phyloP scores from a whole-genome alignment of 2,113 vertebrate genomes.

The Oreocharis arfaki region DNA sequence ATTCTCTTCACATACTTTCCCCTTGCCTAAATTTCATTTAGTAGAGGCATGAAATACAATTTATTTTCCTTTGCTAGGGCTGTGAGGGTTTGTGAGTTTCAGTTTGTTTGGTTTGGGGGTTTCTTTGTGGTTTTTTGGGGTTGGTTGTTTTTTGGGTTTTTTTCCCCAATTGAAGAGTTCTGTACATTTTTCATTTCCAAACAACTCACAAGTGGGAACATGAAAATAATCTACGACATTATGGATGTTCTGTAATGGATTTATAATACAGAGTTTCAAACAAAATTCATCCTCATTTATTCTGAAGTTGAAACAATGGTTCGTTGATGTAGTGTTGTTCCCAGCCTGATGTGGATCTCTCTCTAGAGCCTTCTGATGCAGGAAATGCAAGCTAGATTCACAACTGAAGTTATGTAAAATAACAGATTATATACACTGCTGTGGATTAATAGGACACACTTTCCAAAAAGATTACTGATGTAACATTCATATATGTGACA shows the following conservation, averaged over 20 bases:
- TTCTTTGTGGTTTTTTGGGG: neutral
- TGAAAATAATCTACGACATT: neutral
- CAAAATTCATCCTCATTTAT: neutral
- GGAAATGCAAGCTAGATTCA: neutral
- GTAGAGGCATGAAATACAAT: neutral
- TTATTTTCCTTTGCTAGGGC: neutral
- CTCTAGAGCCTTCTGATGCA: neutral
- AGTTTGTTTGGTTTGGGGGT: neutral
- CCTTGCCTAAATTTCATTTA: neutral
- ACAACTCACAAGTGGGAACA: neutral
- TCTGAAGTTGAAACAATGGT: neutral
- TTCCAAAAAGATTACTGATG: neutral
- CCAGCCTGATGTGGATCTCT: neutral
- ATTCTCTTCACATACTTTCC: neutral
- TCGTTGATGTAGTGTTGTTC: neutral
- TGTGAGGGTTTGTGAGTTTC: neutral
- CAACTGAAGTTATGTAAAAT: neutral
- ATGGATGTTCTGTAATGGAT: neutral
- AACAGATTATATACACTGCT: neutral
- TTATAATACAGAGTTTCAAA: neutral
- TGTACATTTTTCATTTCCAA: neutral
- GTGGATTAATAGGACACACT: neutral
- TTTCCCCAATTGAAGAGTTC: neutral
- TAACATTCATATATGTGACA: neutral
- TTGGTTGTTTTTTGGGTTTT: neutral